Conservation (phyloP, 2,888 invertebrate species). For the Synergus itoensis region DNA sequence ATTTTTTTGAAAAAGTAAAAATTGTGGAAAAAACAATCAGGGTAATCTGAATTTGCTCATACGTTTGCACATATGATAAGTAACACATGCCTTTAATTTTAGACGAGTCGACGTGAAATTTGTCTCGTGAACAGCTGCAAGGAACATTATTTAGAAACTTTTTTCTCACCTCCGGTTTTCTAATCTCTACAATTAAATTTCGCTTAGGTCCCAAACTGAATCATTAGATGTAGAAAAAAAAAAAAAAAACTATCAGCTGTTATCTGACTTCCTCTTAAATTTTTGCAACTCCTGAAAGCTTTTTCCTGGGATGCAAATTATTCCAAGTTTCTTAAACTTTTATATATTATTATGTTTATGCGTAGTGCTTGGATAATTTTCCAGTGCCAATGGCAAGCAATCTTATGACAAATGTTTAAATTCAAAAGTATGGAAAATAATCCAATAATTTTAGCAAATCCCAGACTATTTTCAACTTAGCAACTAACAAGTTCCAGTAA, state of each 20-base stretch:
- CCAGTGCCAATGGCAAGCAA: neutral
- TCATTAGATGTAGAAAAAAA: neutral
- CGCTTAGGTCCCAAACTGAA: slow-evolving; percentile 1
- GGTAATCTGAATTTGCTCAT: too few relatives aligned
- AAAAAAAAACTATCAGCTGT: slow-evolving; percentile 18
- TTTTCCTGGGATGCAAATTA: too few relatives aligned
- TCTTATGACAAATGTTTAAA: too few relatives aligned
- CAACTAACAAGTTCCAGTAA: slow-evolving; percentile 14
- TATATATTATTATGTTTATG: too few relatives aligned
- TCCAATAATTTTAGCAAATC: neutral
- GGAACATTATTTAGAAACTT: slow-evolving; percentile 16
- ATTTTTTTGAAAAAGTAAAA: too few relatives aligned
- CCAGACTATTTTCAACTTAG: neutral
- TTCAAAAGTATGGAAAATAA: too few relatives aligned
- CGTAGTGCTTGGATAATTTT: neutral
- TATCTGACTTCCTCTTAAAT: neutral
- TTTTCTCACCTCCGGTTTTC: slow-evolving; percentile 30
- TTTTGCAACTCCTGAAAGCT: neutral
- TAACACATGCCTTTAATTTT: neutral
- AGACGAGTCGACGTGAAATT: neutral
- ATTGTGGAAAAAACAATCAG: too few relatives aligned
- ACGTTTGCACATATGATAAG: too few relatives aligned
- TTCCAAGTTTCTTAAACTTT: too few relatives aligned
- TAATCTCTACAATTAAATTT: slow-evolving; percentile 32
- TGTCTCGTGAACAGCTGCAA: slow-evolving; percentile 19